A percentile compares a stretch with the other conserved stretches of the same genome.
phyloP scores from a whole-genome alignment of 2,888 invertebrate genomes.

The Ormyrus thymus region DNA sequence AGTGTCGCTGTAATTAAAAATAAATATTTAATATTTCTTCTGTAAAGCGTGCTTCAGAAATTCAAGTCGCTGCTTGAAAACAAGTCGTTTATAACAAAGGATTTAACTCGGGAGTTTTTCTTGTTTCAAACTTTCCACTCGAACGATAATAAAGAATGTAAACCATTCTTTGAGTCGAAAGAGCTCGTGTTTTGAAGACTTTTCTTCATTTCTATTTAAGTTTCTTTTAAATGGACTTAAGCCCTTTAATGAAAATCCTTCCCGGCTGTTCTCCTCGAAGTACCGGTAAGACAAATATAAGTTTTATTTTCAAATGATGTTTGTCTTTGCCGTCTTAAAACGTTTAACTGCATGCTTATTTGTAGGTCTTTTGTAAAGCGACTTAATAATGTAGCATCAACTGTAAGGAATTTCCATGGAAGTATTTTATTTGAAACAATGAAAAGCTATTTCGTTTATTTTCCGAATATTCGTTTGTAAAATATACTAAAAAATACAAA shows the following conservation, averaged over 20 bases:
- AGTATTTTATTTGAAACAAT: too few relatives aligned
- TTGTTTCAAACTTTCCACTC: conserved; percentile 20
- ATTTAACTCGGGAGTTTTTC: neutral
- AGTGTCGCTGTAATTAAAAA: conserved; percentile 80
- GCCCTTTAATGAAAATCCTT: conserved; percentile 50
- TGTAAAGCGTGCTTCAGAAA: neutral
- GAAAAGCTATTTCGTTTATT: too few relatives aligned
- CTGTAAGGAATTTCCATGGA: too few relatives aligned
- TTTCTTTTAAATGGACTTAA: conserved; percentile 22
- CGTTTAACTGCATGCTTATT: conserved; percentile 2
- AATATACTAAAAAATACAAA: too few relatives aligned
- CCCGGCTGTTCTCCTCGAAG: neutral
- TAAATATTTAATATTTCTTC: conserved; percentile 44
- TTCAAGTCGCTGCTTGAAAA: neutral
- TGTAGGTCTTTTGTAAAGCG: too few relatives aligned
- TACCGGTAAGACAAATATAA: conserved; percentile 31
- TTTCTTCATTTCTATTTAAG: conserved; percentile 40
- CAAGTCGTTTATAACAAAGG: conserved; percentile 4
- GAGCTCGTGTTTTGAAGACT: conserved; percentile 27
- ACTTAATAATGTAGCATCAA: too few relatives aligned
- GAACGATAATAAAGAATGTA: conserved; percentile 34
- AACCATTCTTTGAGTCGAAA: conserved; percentile 43
- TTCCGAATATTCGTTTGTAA: too few relatives aligned
- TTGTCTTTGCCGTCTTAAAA: conserved; percentile 7
- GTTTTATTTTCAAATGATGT: neutral